Percentiles rank a stretch among this genome's conserved stretches.
phyloP scores from a whole-genome alignment of 2,113 vertebrate genomes.

The Sciurus niger region DNA sequence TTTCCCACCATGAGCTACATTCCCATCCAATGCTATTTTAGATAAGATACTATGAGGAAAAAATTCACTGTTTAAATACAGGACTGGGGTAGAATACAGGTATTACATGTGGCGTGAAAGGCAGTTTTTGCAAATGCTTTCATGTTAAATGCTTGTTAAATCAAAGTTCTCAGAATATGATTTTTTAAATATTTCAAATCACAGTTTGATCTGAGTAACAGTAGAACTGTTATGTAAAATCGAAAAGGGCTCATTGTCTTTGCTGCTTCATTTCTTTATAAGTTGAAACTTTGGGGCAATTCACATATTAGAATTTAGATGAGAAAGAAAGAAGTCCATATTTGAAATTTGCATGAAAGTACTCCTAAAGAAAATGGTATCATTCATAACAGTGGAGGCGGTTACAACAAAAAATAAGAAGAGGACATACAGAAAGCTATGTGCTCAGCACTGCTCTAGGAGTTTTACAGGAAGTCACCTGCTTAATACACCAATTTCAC shows the following conservation, averaged over 20 bases:
- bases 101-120: neutral
- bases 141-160: neutral
- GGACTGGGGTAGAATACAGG: neutral
- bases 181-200: neutral
- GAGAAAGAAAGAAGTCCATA: neutral
- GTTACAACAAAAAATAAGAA: neutral
- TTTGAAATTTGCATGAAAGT: neutral
- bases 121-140: conserved; percentile 30
- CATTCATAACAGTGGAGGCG: neutral
- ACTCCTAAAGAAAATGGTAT: neutral
- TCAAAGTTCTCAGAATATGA: conserved; percentile 18
- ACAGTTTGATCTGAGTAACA: neutral
- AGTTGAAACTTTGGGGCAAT: neutral
- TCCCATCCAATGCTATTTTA: neutral
- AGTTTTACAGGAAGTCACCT: neutral
- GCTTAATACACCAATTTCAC: neutral
- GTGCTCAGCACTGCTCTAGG: neutral
- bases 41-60: neutral
- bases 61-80: neutral
- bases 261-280: neutral
- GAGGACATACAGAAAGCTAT: neutral
- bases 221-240: neutral
- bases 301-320: conserved; percentile 1
- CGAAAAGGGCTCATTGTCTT: neutral
- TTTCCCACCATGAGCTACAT: neutral